Evolutionary conservation across 2,888 invertebrate species (phyloP).

Genomic region (Mesoligia furuncula): DNA sequence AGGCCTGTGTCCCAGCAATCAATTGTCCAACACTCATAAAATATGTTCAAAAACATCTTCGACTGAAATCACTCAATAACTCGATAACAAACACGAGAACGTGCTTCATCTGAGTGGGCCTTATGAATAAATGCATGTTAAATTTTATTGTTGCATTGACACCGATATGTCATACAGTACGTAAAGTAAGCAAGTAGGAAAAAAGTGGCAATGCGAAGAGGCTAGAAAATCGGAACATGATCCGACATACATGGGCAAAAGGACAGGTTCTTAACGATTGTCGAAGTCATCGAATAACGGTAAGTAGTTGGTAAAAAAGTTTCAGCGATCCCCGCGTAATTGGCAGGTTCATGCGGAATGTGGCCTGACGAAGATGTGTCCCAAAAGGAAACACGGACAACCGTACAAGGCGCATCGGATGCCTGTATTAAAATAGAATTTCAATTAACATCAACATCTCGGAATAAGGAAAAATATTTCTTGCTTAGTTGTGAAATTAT

Average conservation of each 20-base stretch:
- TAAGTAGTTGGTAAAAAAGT: constrained; percentile 77
- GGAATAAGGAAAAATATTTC: constrained; percentile 66
- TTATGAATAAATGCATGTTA: constrained; percentile 84
- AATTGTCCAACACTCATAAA: constrained; percentile 27
- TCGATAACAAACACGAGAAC: constrained; percentile 71
- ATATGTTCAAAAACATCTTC: constrained; percentile 32
- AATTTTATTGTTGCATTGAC: constrained; percentile 88
- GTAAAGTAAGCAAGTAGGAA: constrained; percentile 74
- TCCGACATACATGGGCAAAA: constrained; percentile 76
- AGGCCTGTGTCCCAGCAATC: no score
- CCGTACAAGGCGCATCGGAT: constrained; percentile 80
- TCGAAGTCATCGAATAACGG: constrained; percentile 87
- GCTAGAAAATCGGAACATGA: constrained; percentile 88
- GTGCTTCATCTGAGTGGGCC: constrained; percentile 56
- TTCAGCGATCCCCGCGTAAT: constrained; percentile 84
- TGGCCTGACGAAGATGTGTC: constrained; percentile 82
- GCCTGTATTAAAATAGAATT: constrained; percentile 84
- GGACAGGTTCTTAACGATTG: constrained; percentile 85
- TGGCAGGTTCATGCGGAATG: constrained; percentile 86
- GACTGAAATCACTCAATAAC: constrained; percentile 69
- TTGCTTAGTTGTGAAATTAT: constrained; percentile 51
- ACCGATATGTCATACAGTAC: constrained; percentile 82
- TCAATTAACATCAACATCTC: constrained; percentile 70
- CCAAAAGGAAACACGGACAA: constrained; percentile 82
- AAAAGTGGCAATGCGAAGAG: constrained; percentile 83